Conservation (phyloP, 1,140 invertebrate species). For the Aporrectodea caliginosa region DNA sequence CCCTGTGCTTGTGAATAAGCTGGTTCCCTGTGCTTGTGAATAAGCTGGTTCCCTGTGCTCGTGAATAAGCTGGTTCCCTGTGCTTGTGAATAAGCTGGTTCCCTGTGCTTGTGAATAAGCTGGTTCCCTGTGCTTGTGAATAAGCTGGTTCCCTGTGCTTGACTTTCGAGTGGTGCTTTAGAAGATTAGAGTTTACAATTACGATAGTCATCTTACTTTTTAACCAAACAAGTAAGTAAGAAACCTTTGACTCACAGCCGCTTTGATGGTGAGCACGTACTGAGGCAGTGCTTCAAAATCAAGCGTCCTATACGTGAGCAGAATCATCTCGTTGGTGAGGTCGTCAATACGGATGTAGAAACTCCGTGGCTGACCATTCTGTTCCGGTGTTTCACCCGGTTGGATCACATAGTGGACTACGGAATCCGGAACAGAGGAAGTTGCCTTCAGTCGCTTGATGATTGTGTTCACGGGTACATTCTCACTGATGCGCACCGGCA, state of each 20-base stretch:
- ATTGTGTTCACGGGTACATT: constrained; percentile 30
- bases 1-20: too few relatives aligned
- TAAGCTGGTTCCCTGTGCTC: too few relatives aligned
- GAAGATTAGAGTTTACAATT: not conserved
- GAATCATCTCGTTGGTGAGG: constrained; percentile 33
- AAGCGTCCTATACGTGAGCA: constrained; percentile 87
- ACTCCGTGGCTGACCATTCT: constrained; percentile 27
- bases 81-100: not conserved
- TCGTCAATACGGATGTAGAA: constrained; percentile 30
- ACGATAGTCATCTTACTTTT: too few relatives aligned
- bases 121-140: not conserved
- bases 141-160: not conserved
- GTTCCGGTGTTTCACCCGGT: constrained; percentile 61
- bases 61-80: too few relatives aligned
- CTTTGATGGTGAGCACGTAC: constrained; percentile 90
- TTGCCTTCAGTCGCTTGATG: constrained; percentile 23
- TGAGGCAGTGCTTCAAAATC: constrained; percentile 93
- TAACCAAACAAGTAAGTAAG: too few relatives aligned
- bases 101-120: not conserved
- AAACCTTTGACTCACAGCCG: constrained; percentile 69
- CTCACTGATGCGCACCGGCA: constrained; percentile 25
- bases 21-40: too few relatives aligned
- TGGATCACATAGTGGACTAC: constrained; percentile 87
- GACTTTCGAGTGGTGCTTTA: not conserved
- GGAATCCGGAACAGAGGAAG: constrained; percentile 51